A percentile compares a stretch with the other conserved stretches of the same genome.
These are phyloP conservation scores for Hyalella azteca DNA, from an alignment of 2,888 invertebrate species.

Conservation along the genomic window DNA sequence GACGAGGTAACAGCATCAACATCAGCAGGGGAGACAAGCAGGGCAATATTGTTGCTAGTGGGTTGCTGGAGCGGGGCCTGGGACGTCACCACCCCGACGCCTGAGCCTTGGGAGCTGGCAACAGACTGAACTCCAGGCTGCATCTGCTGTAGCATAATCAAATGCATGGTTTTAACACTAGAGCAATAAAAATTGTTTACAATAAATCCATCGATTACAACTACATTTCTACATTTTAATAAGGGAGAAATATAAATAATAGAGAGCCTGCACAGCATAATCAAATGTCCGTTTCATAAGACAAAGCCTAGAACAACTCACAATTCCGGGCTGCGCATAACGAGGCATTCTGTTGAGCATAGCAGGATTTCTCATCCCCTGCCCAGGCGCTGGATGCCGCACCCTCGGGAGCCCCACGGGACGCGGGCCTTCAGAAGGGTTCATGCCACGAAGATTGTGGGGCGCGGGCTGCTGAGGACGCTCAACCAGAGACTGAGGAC, in stretches of 20 bases:
- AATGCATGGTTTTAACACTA: too few species aligned
- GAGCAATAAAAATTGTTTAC: too few species aligned
- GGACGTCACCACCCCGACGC: neutral
- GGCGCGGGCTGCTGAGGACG: neutral
- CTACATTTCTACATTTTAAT: too few species aligned
- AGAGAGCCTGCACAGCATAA: too few species aligned
- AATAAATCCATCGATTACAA: too few species aligned
- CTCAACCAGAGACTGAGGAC: neutral
- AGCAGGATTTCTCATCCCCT: neutral
- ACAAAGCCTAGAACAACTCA: too few species aligned
- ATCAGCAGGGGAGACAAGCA: neutral
- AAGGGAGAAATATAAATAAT: too few species aligned
- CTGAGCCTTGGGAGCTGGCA: neutral
- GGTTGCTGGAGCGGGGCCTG: neutral
- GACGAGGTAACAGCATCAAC: neutral
- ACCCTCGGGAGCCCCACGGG: neutral
- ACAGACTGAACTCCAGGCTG: neutral
- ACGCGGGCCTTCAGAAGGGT: neutral
- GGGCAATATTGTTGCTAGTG: neutral
- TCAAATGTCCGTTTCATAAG: too few species aligned
- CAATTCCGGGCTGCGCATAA: neutral
- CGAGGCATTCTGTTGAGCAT: conserved; percentile 8
- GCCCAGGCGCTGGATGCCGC: neutral
- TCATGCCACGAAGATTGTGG: neutral
- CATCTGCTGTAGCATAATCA: neutral